phyloP scores from a whole-genome alignment of 2,797 vertebrate species.

The Scleropages formosus region DNA sequence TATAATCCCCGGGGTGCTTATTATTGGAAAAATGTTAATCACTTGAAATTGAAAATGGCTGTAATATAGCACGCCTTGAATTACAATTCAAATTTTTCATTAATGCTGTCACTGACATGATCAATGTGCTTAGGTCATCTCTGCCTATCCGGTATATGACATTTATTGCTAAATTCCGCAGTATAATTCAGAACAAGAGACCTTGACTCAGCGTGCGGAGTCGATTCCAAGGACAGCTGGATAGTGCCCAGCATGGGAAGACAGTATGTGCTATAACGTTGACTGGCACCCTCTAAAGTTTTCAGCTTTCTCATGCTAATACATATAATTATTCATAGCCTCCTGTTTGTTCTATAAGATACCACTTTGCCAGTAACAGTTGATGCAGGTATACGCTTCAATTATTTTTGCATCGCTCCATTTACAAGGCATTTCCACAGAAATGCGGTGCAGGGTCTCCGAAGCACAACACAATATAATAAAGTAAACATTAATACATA shows the following conservation, averaged over 20 bases:
- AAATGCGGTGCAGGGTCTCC: background rate
- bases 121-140: background rate
- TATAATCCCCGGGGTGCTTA: slow-evolving; percentile 10
- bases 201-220: slow-evolving; percentile 3
- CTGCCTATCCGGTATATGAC: background rate
- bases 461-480: background rate
- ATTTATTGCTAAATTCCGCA: background rate
- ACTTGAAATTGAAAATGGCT: background rate
- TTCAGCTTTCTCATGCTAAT: background rate
- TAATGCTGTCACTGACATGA: background rate
- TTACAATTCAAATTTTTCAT: slow-evolving; percentile 1
- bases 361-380: too few species aligned
- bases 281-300: background rate
- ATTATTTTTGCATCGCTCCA: too few species aligned
- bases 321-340: background rate
- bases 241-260: background rate
- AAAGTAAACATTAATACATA: slow-evolving; percentile 13
- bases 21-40: slow-evolving; percentile 26
- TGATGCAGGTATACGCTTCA: too few species aligned
- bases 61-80: slow-evolving; percentile 13
- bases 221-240: slow-evolving; percentile 2
- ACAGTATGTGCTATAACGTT: too few species aligned
- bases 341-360: background rate
- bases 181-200: slow-evolving; percentile 3
- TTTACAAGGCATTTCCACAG: too few species aligned